phyloP scores from a whole-genome alignment of 2,888 invertebrate genomes.

The Lithophane ornitopus region DNA sequence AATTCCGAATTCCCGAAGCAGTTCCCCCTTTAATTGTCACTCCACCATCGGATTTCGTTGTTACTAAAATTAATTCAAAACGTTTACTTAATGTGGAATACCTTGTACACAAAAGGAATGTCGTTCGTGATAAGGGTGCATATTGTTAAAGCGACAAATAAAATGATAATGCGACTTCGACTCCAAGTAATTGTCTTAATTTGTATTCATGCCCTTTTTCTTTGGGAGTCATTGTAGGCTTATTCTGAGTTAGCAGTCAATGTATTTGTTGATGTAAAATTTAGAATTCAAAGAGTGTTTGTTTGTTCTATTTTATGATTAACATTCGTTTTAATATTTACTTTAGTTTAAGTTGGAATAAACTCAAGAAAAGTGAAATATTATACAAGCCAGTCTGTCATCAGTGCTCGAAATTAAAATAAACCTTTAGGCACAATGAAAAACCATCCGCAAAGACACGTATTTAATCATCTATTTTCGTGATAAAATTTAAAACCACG shows the following conservation, averaged over 20 bases:
- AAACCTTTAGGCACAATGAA: background rate
- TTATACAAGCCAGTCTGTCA: background rate
- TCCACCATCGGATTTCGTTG: constrained; percentile 37
- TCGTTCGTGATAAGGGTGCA: constrained; percentile 34
- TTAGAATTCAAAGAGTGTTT: background rate
- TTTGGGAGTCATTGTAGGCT: background rate
- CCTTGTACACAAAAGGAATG: constrained; percentile 30
- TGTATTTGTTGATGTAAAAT: background rate
- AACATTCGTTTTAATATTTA: background rate
- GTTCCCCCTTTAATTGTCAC: constrained; percentile 31
- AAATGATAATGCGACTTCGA: constrained; percentile 18
- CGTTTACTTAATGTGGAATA: constrained; percentile 57
- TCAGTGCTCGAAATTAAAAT: background rate
- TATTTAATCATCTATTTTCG: background rate
- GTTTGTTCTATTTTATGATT: background rate
- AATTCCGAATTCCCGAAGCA: background rate
- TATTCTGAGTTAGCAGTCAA: background rate
- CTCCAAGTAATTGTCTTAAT: constrained; percentile 20
- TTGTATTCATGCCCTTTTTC: constrained; percentile 26
- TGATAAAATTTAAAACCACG: background rate
- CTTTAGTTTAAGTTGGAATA: background rate
- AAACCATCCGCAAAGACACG: background rate
- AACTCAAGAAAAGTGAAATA: background rate
- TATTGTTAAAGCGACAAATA: constrained; percentile 30
- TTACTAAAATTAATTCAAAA: constrained; percentile 61